These are phyloP conservation scores for Hydrotaea diabolus DNA, from an alignment of 2,888 invertebrate genomes.

Conservation along the genomic window DNA sequence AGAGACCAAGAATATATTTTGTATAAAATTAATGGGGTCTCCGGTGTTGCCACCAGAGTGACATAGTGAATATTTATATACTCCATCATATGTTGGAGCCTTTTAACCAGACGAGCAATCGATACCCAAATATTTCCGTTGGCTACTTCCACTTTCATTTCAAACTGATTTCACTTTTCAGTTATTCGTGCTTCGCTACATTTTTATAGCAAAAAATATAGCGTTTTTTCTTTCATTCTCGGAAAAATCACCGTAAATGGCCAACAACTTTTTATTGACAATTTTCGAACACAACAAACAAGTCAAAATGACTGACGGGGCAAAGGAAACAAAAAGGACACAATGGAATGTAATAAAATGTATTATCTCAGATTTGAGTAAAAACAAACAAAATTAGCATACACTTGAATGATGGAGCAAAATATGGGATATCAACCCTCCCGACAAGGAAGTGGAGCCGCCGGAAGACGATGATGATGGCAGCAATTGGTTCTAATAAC, in stretches of 20 bases:
- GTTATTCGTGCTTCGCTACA: background rate
- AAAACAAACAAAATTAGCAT: slow-evolving; percentile 24
- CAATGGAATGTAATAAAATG: slow-evolving; percentile 31
- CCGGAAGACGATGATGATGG: slow-evolving; percentile 9
- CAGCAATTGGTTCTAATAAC: slow-evolving; percentile 27
- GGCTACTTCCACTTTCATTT: background rate
- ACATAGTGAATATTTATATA: too few relatives aligned
- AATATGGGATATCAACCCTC: background rate
- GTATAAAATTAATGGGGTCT: too few relatives aligned
- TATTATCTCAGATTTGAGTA: slow-evolving; percentile 34
- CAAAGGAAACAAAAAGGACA: slow-evolving; percentile 10
- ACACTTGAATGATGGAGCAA: background rate
- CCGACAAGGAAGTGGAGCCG: too few relatives aligned
- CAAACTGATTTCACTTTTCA: background rate
- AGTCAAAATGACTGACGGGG: background rate
- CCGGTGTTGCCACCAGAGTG: too few relatives aligned
- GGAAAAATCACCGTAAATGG: slow-evolving; percentile 35
- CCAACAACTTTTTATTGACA: slow-evolving; percentile 37
- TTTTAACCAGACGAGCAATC: too few relatives aligned
- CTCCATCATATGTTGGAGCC: too few relatives aligned
- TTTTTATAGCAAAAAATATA: slow-evolving; percentile 21
- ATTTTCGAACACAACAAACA: slow-evolving; percentile 5
- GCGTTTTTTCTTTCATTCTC: background rate
- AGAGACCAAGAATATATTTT: too few relatives aligned
- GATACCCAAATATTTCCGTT: background rate